phyloP scores from a whole-genome alignment of 2,797 vertebrate species.

The Chrosomus eos region DNA sequence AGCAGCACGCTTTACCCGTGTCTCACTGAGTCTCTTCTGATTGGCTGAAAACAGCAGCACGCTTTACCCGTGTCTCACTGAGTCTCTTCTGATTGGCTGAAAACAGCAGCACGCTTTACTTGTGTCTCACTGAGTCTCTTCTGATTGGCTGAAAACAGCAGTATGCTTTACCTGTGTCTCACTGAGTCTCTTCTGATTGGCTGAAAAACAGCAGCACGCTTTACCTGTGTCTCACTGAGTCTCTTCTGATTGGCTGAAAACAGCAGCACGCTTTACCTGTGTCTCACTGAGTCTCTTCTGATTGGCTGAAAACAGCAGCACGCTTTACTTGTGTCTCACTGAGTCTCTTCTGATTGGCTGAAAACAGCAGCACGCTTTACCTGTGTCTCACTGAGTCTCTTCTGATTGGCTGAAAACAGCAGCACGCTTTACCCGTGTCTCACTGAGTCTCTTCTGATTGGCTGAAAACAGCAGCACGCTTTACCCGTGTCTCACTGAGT shows the following conservation, averaged over 20 bases:
- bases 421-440: conserved; percentile 81
- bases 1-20: conserved; percentile 78
- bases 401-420: conserved; percentile 25
- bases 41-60: not conserved
- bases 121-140: conserved; percentile 79
- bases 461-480: not conserved
- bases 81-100: conserved; percentile 65
- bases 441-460: conserved; percentile 68
- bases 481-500: conserved; percentile 84
- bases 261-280: conserved; percentile 75
- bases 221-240: conserved; percentile 84
- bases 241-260: conserved; percentile 59
- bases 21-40: conserved; percentile 73
- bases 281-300: conserved; percentile 76
- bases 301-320: not conserved
- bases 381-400: conserved; percentile 82
- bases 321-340: conserved; percentile 82
- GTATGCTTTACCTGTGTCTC: conserved; percentile 81
- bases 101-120: conserved; percentile 69
- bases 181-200: conserved; percentile 68
- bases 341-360: conserved; percentile 66
- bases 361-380: conserved; percentile 64
- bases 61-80: conserved; percentile 82
- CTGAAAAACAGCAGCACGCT: not conserved
- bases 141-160: conserved; percentile 19